Base-by-base conservation (phyloP, 2,113 vertebrate species). In the Laterallus jamaicensis region DNA sequence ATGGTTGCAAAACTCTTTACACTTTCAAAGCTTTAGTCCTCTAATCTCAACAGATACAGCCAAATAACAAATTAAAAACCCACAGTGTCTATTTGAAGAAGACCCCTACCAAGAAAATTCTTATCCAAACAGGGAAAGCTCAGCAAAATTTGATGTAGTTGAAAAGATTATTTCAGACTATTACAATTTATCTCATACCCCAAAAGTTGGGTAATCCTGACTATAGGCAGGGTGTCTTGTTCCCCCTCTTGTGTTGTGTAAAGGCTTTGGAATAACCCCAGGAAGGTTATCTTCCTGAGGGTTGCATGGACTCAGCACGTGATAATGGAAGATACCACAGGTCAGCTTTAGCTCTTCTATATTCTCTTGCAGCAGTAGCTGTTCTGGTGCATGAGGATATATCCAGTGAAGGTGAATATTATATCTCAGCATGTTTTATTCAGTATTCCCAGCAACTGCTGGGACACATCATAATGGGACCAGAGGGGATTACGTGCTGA, bases 401-500 rank as follows among this genome's bases (percentile, higher is more conserved):
- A 85, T 20, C 32, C 63, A 50, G 40, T 35, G 50, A 80, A 82
- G 29, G 54, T 73, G 81, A 91, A 52, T 81, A 79, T 58, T 69
- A 15, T 42, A 49, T 70, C 40, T 87, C 71, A 92, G 67, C 59
- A 67, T 55, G 78, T 74, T 94, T 91, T 82, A 82, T 90, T 86
- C 60, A 82, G 22, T 76, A 69, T 66, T 91, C 39, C 70, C 71
- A 86, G 50, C 31, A 82, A 77, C 63, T 0, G 1, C 42, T 59
- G 75, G 64, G 79, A 70, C 40, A 77, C 55, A 91, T 70, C 35
- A 67, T 79, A 82, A 66, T 87, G 69, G 71, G 21, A 91, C 17
- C 58, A 55, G 77, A 93, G 31, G 19, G 40, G 88, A 95, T 82
- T 91, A 96, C 86, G 62, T 50, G 73, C 55, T 37, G 67, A 92